Evolutionary conservation across 2,888 invertebrate species (phyloP), one percentile per base, ranked within the genome.

Genomic region (Euzetes globulus): DNA sequence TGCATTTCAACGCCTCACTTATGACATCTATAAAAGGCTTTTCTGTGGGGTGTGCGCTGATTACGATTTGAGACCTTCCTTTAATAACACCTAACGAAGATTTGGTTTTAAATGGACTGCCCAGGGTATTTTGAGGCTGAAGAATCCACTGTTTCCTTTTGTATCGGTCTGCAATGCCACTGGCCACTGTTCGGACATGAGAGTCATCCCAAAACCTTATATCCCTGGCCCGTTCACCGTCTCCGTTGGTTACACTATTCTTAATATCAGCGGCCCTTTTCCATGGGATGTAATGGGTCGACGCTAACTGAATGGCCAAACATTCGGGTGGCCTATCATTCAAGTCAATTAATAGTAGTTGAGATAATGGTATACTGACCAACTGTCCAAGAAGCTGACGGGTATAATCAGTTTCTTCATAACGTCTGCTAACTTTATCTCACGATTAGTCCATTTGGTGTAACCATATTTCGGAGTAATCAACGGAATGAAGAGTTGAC

Each of bases 361-460:
- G n/a, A n/a, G n/a, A n/a, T n/a, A n/a, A n/a, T n/a, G n/a, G n/a
- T n/a, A 41, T 52, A 6, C 52, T 11, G 6, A 52, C 83, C 83
- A 83, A 19, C 80, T 78, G 25, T 80, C 79, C 72, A 82, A 77
- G 74, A 83, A 83, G 74, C 78, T 82, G 11, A 83, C 79, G 4
- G 83, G 83, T 37, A 83, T 76, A 52, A 83, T 83, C 29, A 79
- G 79, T 78, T 83, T 83, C 17, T 80, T 80, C 33, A 83, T 77
- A 9, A 83, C 81, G 79, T 83, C 83, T 13, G 83, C 83, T 72
- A 83, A 77, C 77, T 83, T 83, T 27, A 83, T 83, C 82, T 83
- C 83, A 77, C 83, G 79, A 76, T 83, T 83, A 2, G 83, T 83
- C 83, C 83, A 83, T 77, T 81, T 81, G 33, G 83, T 83, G 75